A percentile compares a stretch with the other conserved stretches of the same genome.
Conservation (phyloP, 2,797 vertebrate genomes). For the Scolopax rusticola region DNA sequence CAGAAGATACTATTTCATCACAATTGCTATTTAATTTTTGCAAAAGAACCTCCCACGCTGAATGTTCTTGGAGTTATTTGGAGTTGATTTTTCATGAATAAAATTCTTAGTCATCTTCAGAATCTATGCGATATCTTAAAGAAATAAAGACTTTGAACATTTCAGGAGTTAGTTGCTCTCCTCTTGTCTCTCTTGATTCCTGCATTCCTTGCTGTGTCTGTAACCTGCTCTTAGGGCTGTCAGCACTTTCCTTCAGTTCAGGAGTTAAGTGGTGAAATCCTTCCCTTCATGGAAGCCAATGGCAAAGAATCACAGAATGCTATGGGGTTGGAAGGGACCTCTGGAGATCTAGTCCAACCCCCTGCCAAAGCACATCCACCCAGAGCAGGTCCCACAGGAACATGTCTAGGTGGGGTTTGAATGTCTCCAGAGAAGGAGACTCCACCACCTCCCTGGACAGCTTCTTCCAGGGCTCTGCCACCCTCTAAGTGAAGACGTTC, state of each 20-base stretch:
- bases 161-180: not conserved
- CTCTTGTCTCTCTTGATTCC: not conserved
- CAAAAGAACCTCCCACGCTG: conserved; percentile 58
- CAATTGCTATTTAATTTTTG: conserved; percentile 66
- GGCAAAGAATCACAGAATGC: not conserved
- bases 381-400: too few species aligned
- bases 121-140: conserved; percentile 44
- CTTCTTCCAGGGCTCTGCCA: too few species aligned
- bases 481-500: too few species aligned
- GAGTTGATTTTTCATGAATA: conserved; percentile 69
- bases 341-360: too few species aligned
- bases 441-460: too few species aligned
- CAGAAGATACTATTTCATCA: conserved; percentile 66
- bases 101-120: conserved; percentile 69
- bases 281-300: not conserved
- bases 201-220: not conserved
- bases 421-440: too few species aligned
- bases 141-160: not conserved
- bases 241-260: not conserved
- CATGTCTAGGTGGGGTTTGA: too few species aligned
- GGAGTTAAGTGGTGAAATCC: not conserved
- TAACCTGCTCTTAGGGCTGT: not conserved
- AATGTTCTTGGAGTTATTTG: conserved; percentile 69
- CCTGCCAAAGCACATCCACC: too few species aligned
- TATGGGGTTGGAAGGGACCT: too few species aligned